Evolutionary conservation across 1,140 invertebrate genomes (phyloP).

Genomic region (Pomacea maculata): DNA sequence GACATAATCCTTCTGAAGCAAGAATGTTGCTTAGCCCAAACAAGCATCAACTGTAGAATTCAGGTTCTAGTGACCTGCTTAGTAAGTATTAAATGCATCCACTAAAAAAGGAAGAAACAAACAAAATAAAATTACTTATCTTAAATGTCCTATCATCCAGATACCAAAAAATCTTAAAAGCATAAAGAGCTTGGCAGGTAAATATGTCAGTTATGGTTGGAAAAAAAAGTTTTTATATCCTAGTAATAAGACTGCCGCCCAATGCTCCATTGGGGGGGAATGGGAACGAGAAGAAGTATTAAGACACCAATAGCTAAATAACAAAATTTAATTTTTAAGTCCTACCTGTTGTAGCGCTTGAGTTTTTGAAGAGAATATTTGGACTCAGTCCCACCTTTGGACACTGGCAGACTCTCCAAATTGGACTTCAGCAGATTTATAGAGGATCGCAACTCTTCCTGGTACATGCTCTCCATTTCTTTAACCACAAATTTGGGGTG

Average conservation of each 20-base stretch:
- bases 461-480: conserved; percentile 99
- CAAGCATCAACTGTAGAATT: too few species aligned
- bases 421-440: conserved; percentile 99
- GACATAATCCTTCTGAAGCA: too few species aligned
- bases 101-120: too few species aligned
- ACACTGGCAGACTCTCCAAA: conserved; percentile 97
- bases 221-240: background rate
- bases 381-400: conserved; percentile 95
- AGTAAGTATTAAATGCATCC: too few species aligned
- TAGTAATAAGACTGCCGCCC: background rate
- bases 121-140: too few species aligned
- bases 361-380: conserved; percentile 96
- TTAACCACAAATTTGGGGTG: conserved; percentile 99
- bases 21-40: too few species aligned
- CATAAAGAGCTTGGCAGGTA: background rate
- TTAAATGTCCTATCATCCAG: too few species aligned
- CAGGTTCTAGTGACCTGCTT: too few species aligned
- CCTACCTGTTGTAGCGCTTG: conserved; percentile 94
- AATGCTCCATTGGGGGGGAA: too few species aligned
- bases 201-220: background rate
- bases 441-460: conserved; percentile 96
- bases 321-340: conserved; percentile 6
- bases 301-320: background rate
- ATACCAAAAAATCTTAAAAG: background rate
- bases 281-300: too few species aligned